Conservation (phyloP, 2,113 vertebrate species). For the Pleuronectes platessa region DNA sequence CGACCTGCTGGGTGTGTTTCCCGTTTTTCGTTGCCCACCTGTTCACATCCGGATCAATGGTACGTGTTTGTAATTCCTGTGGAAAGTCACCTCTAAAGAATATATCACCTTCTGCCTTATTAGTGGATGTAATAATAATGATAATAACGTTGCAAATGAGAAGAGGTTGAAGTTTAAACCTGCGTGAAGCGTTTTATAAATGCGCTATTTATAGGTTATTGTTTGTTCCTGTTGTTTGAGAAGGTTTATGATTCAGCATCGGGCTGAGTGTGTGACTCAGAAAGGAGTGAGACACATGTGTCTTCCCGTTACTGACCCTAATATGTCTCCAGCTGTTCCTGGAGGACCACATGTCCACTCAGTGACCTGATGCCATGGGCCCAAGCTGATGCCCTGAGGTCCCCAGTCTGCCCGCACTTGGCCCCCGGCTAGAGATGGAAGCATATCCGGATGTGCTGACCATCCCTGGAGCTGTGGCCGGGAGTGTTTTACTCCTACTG, state of each 20-base stretch:
- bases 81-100: neutral
- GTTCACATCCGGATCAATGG: conserved; percentile 31
- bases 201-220: conserved; percentile 16
- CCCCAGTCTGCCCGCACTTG: conserved; percentile 40
- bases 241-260: conserved; percentile 68
- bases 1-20: conserved; percentile 50
- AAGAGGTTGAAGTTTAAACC: too few relatives aligned
- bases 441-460: conserved; percentile 48
- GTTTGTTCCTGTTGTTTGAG: conserved; percentile 16
- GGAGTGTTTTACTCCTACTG: conserved; percentile 73
- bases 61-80: neutral
- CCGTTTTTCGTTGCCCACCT: conserved; percentile 45
- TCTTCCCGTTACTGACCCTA: neutral
- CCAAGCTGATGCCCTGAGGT: conserved; percentile 61
- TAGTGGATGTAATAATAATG: neutral
- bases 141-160: too few relatives aligned
- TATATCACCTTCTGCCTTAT: neutral
- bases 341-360: conserved; percentile 8
- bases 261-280: conserved; percentile 62
- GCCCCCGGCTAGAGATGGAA: conserved; percentile 66
- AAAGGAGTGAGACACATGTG: conserved; percentile 13
- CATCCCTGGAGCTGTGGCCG: conserved; percentile 59
- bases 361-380: conserved; percentile 57
- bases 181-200: neutral
- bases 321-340: conserved; percentile 26